These are phyloP conservation scores for Austrolebias charrua DNA, from an alignment of 2,797 vertebrate species.

Conservation along the genomic window DNA sequence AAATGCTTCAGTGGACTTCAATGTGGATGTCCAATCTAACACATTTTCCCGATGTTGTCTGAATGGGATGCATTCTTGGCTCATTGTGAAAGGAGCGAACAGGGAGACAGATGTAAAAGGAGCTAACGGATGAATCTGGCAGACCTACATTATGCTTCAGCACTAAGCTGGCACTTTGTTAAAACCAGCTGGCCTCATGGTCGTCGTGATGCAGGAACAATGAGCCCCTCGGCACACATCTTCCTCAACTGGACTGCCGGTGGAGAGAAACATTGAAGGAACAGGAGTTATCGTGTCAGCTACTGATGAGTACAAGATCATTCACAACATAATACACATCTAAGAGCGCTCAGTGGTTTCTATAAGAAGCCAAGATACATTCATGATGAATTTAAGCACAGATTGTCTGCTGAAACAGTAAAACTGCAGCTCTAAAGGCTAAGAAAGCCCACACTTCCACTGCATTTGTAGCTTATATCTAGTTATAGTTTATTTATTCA, in stretches of 20 bases:
- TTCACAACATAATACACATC: conserved; percentile 8
- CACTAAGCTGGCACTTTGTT: conserved; percentile 57
- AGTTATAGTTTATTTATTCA: too few relatives aligned
- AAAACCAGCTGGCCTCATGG: conserved; percentile 39
- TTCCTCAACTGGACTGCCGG: conserved; percentile 25
- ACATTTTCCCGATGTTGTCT: conserved; percentile 62
- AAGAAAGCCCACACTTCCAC: too few relatives aligned
- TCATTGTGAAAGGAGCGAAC: conserved; percentile 48
- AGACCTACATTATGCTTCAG: conserved; percentile 47
- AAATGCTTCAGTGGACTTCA: conserved; percentile 74
- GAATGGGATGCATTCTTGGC: conserved; percentile 59
- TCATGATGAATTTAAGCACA: too few relatives aligned
- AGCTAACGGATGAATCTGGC: conserved; percentile 58
- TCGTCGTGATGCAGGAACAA: conserved; percentile 34
- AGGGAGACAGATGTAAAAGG: conserved; percentile 58
- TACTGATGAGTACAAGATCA: conserved; percentile 12
- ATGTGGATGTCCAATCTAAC: conserved; percentile 63
- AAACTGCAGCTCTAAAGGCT: too few relatives aligned
- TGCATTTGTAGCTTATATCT: too few relatives aligned
- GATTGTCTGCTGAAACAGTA: too few relatives aligned
- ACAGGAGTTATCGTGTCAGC: conserved; percentile 13
- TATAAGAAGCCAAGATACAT: too few relatives aligned
- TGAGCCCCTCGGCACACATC: conserved; percentile 46
- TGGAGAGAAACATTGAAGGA: conserved; percentile 31
- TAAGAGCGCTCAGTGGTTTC: too few relatives aligned